A percentile compares a stretch with the other conserved stretches of the same genome.
Conservation (phyloP, 2,113 vertebrate species). For the Calyptomena viridis region DNA sequence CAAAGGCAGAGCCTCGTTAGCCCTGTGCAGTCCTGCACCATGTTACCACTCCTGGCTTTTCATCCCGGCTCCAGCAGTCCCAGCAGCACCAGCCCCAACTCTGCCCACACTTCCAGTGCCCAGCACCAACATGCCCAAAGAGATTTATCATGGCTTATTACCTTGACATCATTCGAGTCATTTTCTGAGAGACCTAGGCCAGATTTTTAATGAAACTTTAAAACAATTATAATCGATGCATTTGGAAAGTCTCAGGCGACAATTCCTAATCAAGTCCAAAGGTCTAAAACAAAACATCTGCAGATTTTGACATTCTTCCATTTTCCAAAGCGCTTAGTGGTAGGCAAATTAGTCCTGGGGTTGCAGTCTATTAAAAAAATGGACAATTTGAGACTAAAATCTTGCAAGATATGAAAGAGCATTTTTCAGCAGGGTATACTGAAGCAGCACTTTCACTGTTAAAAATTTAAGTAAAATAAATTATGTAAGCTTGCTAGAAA, state of each 20-base stretch:
- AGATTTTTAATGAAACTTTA: background rate
- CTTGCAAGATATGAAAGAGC: background rate
- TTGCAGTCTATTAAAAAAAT: background rate
- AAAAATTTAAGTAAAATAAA: background rate
- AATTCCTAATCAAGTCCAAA: background rate
- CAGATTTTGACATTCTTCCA: background rate
- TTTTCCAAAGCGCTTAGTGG: background rate
- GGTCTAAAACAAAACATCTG: background rate
- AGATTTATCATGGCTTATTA: background rate
- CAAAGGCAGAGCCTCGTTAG: background rate
- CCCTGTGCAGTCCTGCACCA: background rate
- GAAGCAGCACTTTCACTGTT: background rate
- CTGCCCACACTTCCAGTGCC: background rate
- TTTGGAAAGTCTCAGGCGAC: background rate
- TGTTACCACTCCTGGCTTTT: accelerated
- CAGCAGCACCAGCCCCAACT: background rate
- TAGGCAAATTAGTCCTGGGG: background rate
- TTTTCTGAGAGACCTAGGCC: background rate
- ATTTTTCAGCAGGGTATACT: background rate
- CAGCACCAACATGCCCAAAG: background rate
- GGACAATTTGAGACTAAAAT: background rate
- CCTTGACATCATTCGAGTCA: background rate
- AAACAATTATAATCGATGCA: background rate
- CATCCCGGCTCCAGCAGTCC: background rate
- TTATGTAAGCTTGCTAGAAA: background rate